Evolutionary conservation across 2,113 vertebrate species (phyloP), one percentile per base, ranked within the genome.

Genomic region (Phrynosoma platyrhinos): DNA sequence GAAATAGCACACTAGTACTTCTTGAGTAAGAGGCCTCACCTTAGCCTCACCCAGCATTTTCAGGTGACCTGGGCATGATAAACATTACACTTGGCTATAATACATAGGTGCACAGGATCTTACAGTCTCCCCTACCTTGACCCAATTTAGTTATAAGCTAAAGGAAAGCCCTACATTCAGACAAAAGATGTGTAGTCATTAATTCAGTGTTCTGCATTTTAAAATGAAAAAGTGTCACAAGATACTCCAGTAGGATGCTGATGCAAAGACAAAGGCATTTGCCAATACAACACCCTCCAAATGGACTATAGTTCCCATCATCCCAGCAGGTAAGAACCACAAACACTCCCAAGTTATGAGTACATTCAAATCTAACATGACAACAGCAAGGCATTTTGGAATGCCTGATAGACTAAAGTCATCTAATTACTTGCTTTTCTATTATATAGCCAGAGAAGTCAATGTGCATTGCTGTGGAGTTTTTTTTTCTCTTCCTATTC

Each of bases 201-300:
- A 47, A 32, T 85, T 79, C 10, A 88, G 87, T 62, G 21, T 80
- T 91, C 87, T 91, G 84, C 77, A 82, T 91, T 91, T 93, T 88
- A 83, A 82, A 93, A 92, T 93, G 79, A 91, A 92, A 40, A 52
- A 86, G 10, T 68, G 72, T 90, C 89, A 92, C 88, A 94, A 52
- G 80, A 84, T 64, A 62, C 82, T 89, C 82, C 85, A 94, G 90
- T 9, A 77, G 66, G 36, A 85, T 79, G 71, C 23, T 55, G 84
- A 53, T 92, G 36, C 85, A 87, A 89, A 90, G 92, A 86, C 18
- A 91, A 79, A 92, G 14, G 58, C 71, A 77, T 64, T 64, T 21
- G 4, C 13, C 20, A 64, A 64, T 21, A 64, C 62, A 64, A 21
- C 20, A 21, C 20, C 62, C 12, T 64, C 12, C 62, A 64, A 64